Evolutionary conservation across 2,888 invertebrate genomes (phyloP), one percentile per base, ranked within the genome.

Genomic region (Pammene fasciana): DNA sequence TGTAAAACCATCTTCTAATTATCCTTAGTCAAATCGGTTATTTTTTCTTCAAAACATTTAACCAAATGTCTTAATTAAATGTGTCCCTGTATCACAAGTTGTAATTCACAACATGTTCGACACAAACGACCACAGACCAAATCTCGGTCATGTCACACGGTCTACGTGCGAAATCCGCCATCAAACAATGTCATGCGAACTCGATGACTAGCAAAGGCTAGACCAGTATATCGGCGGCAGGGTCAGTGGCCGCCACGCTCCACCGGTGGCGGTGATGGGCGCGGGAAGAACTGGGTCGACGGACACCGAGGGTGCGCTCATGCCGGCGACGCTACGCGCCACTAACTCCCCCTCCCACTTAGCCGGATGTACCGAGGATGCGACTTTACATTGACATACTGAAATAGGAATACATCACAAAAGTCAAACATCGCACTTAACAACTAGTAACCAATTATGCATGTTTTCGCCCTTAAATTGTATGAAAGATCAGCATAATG

Each of bases 311-410:
- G 68, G 64, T 71, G 70, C 64, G 46, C 79, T 80, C 80, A 48
- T 79, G 75, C 79, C 78, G 73, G 77, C 70, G 54, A 72, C 73
- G 75, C 76, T 80, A 86, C 85, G 88, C 89, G 79, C 83, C 84
- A 81, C 78, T 86, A 81, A 75, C 76, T 79, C 72, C 76, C 65
- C 48, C 14, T 14, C 14, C 16, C 6, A 8, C 52, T 18, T n/a
- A 41, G 46, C 46, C 36, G 52, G 66, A 54, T 54, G 36, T 54
- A 54, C 13, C 14, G 65, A 38, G 48, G 36, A 56, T 56, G 34
- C 34, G 14, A 14, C 56, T 56, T 36, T 48, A 50, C 55, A 62
- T 62, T 62, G 62, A 26, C 50, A 62, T 38, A 61, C 61, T 38
- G 9, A 7, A 38, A 38, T 26, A 26, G 26, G 26, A 26, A 26